Percentiles rank a stretch among this genome's conserved stretches.
These are phyloP conservation scores for Bungarus multicinctus DNA, from an alignment of 2,113 vertebrate genomes.

Conservation along the genomic window DNA sequence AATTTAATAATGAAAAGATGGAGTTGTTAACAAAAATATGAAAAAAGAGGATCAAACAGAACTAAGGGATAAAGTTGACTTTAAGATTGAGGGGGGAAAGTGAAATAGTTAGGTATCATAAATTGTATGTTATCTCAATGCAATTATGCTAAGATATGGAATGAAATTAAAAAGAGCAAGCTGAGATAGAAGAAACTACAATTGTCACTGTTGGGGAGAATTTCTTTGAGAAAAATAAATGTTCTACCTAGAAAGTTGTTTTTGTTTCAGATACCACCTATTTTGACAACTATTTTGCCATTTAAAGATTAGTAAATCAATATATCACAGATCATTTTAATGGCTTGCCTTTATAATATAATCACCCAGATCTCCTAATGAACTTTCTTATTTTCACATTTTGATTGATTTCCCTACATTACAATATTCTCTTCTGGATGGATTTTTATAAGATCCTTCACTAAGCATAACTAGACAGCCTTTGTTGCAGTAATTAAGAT, in stretches of 20 bases:
- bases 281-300: neutral
- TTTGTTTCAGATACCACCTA: neutral
- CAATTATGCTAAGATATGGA: neutral
- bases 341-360: constrained; percentile 69
- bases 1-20: neutral
- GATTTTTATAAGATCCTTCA: constrained; percentile 56
- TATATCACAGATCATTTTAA: constrained; percentile 55
- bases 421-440: constrained; percentile 47
- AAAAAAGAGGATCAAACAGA: neutral
- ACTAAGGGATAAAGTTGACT: neutral
- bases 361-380: constrained; percentile 49
- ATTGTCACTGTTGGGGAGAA: neutral
- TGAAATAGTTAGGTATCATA: neutral
- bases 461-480: constrained; percentile 50
- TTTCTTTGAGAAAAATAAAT: neutral
- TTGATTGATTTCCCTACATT: constrained; percentile 39
- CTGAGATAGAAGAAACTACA: neutral
- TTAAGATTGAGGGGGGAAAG: neutral
- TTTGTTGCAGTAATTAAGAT: neutral
- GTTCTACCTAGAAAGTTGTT: neutral
- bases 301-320: constrained; percentile 15
- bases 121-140: neutral
- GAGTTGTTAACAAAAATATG: neutral
- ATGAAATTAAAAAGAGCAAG: neutral
- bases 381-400: constrained; percentile 51